Base-by-base conservation (phyloP, 2,113 vertebrate genomes). In the Taxidea taxus region DNA sequence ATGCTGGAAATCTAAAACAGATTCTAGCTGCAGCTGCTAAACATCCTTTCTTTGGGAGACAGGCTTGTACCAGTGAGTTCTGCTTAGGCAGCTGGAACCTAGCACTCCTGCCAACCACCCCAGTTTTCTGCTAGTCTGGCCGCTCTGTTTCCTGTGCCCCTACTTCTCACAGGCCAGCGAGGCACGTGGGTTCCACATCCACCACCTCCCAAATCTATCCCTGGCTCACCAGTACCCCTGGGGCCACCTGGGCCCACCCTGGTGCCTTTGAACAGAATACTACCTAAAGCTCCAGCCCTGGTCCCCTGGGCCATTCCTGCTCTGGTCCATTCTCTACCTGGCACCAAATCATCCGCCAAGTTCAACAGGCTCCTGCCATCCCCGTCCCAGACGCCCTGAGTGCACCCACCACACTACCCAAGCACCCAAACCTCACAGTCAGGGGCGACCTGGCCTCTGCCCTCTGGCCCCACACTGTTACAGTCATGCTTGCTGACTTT, bases 361-460 rank as follows among this genome's bases (percentile, higher is more conserved):
- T 34, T 2, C 10, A 54, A 80, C 10, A n/a, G 31, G n/a, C 42
- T 20, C 34, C 16, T 51, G 11, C 10, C 68, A 56, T 9, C 34
- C 21, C 25, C 3, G 7, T 4, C 81, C 54, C 42, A n/a, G 29
- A 18, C 0, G 2, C 39, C 6, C 16, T 23, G 7, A 82, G n/a
- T 34, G 37, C 15, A 47, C 77, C 25, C 54, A 27, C n/a, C 15
- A 58, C 39, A 31, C 16, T 27, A 87, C 51, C 16, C 4, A 23
- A 29, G 44, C 20, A 25, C 49, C 34, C 34, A 39, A 13, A 56
- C 47, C 23, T 81, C 31, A 81, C 2, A 31, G 23, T 31, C 7
- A 37, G 14, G 1, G 31, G 42, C 14, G 7, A 90, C 10, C 21
- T 15, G 9, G 9, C 14, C 23, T 34, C 87, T 8, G 12, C 37